phyloP scores from a whole-genome alignment of 2,113 vertebrate species.

The Aplodontia rufa region DNA sequence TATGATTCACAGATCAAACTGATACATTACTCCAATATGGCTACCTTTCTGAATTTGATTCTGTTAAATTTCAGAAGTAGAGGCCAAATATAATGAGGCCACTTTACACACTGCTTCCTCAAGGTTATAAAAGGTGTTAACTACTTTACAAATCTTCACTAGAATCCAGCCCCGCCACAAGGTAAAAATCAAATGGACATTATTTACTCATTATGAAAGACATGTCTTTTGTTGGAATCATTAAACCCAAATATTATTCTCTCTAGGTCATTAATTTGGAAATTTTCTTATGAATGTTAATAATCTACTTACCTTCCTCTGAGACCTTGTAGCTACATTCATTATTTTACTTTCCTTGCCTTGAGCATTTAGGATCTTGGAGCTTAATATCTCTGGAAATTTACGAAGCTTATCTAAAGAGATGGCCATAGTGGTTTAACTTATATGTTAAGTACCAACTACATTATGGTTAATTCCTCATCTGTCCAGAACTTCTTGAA shows the following conservation, averaged over 20 bases:
- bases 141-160: constrained; percentile 25
- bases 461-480: constrained; percentile 43
- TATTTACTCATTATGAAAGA: constrained; percentile 72
- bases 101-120: neutral
- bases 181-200: constrained; percentile 63
- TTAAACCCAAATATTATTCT: constrained; percentile 76
- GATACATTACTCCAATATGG: neutral
- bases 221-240: constrained; percentile 71
- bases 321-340: constrained; percentile 67
- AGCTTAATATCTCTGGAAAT: constrained; percentile 72
- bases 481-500: constrained; percentile 55
- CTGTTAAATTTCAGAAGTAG: neutral
- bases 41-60: constrained; percentile 7
- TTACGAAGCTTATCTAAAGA: constrained; percentile 74
- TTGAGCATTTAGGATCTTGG: constrained; percentile 57
- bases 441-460: constrained; percentile 57
- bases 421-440: constrained; percentile 22
- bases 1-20: neutral
- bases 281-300: constrained; percentile 76
- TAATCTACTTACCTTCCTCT: constrained; percentile 65
- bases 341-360: constrained; percentile 74
- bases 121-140: constrained; percentile 42
- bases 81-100: neutral
- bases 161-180: neutral
- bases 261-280: constrained; percentile 72